These are phyloP conservation scores for Argyresthia albistria DNA, from an alignment of 2,888 invertebrate genomes.

Conservation along the genomic window DNA sequence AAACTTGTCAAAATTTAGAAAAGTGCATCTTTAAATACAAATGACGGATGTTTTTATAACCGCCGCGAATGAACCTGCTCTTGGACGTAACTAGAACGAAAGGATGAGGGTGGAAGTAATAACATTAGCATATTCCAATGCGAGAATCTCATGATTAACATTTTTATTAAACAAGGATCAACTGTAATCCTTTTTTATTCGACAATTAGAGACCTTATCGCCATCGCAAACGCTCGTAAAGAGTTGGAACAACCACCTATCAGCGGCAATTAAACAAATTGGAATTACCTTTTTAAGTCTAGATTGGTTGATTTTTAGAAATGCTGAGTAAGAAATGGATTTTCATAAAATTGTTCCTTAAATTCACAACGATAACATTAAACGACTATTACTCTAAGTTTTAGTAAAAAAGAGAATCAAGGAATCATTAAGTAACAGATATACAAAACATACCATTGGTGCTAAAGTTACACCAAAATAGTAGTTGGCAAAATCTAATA, in stretches of 20 bases:
- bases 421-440: no score
- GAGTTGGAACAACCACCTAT: slow-evolving; percentile 63
- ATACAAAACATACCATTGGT: no score
- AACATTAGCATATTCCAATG: slow-evolving; percentile 61
- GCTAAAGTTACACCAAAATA: no score
- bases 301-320: slow-evolving; percentile 25
- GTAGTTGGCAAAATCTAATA: no score
- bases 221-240: slow-evolving; percentile 56
- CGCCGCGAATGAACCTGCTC: not conserved
- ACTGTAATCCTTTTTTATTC: slow-evolving; percentile 68
- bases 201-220: slow-evolving; percentile 69
- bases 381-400: no score
- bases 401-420: not conserved
- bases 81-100: no score
- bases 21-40: no score
- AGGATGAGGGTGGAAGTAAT: slow-evolving; percentile 19
- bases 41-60: not conserved
- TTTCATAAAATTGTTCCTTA: no score
- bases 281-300: slow-evolving; percentile 18
- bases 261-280: slow-evolving; percentile 59
- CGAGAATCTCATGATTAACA: slow-evolving; percentile 65
- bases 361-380: no score
- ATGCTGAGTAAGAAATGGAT: slow-evolving; percentile 16
- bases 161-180: slow-evolving; percentile 71
- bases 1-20: no score